A percentile compares a stretch with the other conserved stretches of the same genome.
Conservation (phyloP, 2,113 vertebrate species). For the Entosphenus tridentatus region DNA sequence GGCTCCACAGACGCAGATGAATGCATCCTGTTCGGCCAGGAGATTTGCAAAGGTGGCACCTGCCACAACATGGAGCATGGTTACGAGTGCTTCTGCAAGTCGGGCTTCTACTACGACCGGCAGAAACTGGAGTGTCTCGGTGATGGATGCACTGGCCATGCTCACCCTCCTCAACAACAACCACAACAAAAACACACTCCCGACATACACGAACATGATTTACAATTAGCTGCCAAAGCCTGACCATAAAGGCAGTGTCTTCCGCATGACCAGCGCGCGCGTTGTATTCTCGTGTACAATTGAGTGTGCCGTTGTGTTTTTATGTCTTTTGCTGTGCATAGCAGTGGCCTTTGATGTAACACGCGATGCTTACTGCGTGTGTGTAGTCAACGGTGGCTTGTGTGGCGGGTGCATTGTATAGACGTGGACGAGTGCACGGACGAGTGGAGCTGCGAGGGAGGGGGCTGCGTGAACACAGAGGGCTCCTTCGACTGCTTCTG, state of each 20-base stretch:
- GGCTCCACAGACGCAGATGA: conserved; percentile 58
- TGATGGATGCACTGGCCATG: conserved; percentile 21
- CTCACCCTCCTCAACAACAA: not conserved
- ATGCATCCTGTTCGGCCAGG: conserved; percentile 56
- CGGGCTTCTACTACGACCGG: conserved; percentile 67
- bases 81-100: conserved; percentile 87
- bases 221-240: conserved; percentile 14
- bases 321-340: conserved; percentile 10
- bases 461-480: conserved; percentile 60
- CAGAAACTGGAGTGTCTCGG: conserved; percentile 64
- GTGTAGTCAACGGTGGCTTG: too few relatives aligned
- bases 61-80: conserved; percentile 50
- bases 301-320: conserved; percentile 20
- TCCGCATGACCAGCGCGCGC: conserved; percentile 20
- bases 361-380: too few relatives aligned
- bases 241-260: conserved; percentile 14
- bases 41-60: conserved; percentile 85
- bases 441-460: conserved; percentile 44
- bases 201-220: conserved; percentile 17
- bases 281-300: conserved; percentile 14
- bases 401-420: conserved; percentile 13
- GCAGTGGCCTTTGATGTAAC: too few relatives aligned
- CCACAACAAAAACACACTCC: conserved; percentile 12
- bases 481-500: conserved; percentile 81
- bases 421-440: conserved; percentile 79